Evolutionary conservation across 2,888 invertebrate genomes (phyloP).

Genomic region (Conchocele bisecta): DNA sequence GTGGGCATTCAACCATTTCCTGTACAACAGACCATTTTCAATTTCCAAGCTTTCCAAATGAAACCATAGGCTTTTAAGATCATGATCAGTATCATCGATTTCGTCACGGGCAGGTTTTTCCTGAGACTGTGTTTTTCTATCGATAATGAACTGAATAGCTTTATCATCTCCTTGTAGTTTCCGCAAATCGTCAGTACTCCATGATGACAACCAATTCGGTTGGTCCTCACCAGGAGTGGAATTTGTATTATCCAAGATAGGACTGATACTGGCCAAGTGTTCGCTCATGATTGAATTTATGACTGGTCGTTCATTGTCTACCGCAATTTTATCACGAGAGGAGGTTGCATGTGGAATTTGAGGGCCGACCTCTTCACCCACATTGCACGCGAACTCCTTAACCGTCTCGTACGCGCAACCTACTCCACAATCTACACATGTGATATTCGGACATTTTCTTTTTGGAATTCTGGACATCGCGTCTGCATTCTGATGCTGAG

Average conservation of each 20-base stretch:
- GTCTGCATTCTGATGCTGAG: conserved; percentile 39
- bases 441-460: background rate
- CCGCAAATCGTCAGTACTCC: background rate
- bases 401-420: background rate
- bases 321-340: background rate
- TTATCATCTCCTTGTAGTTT: conserved; percentile 2
- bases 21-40: background rate
- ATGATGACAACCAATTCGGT: conserved; percentile 11
- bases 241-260: background rate
- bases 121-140: background rate
- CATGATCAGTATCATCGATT: background rate
- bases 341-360: background rate
- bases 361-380: background rate
- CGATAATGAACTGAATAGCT: background rate
- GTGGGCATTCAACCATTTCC: background rate
- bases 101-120: background rate
- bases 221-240: background rate
- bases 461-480: conserved; percentile 35
- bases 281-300: background rate
- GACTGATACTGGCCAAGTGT: background rate
- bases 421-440: background rate
- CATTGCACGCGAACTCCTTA: background rate
- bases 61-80: background rate
- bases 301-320: too few species aligned
- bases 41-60: background rate